Base-by-base conservation (phyloP, 2,113 vertebrate genomes). In the Scalopus aquaticus region DNA sequence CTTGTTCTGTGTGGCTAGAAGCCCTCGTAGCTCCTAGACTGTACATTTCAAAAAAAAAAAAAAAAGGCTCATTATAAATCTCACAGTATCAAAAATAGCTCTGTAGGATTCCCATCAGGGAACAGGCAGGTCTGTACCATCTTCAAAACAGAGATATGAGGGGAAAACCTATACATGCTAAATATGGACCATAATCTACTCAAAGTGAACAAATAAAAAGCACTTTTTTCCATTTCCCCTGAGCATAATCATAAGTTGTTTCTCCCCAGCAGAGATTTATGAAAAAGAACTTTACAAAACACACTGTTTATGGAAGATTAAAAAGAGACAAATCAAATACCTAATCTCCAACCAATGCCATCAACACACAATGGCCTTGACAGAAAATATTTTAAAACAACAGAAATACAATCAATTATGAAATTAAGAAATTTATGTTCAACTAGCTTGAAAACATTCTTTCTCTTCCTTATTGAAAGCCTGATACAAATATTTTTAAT, bases 301-400 rank as follows among this genome's bases (percentile, higher is more conserved):
- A 78, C 26, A 73, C 16, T 54, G 9, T 60, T 87, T 49, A 72
- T 19, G 12, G 35, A 70, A 89, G 39, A 82, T 44, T 77, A 82
- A 88, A 80, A 89, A 77, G 19, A 89, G 6, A 54, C n/a, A 65
- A 89, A 77, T 46, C 58, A 89, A 72, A 91, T 67, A 70, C n/a
- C 42, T 35, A 37, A 20, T 42, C 20, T 91, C 16, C 39, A 58
- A 78, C 72, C n/a, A 64, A 49, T 37, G n/a, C 46, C 10, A 37
- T 28, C 54, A 93, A 76, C 12, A 16, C 28, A 58, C 64, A 77
- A 35, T 24, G 56, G 10, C 46, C 51, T 92, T 67, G 30, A 87
- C 49, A 86, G 65, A 85, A 91, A 90, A 69, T 46, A 73, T 65
- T 67, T 87, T 84, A 79, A 74, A 79, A 32, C 24, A 10, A 12